A percentile compares a stretch with the other conserved stretches of the same genome.
Conservation (phyloP, 1,140 invertebrate genomes). For the Musca vetustissima region DNA sequence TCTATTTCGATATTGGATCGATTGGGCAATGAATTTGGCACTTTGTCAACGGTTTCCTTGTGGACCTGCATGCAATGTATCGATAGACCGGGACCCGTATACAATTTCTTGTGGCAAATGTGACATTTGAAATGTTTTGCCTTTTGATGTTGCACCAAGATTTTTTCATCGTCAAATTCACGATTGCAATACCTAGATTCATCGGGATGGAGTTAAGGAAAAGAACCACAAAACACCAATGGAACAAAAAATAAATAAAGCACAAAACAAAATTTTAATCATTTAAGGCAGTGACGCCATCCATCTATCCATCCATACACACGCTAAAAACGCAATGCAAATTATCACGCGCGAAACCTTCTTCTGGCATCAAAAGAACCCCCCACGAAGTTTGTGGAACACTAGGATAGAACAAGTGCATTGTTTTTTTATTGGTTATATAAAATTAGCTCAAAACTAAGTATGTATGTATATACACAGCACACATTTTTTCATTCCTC, state of each 20-base stretch:
- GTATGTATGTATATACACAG: too few relatives aligned
- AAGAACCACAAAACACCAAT: neutral
- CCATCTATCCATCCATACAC: too few relatives aligned
- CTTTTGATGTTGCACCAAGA: conserved; percentile 99
- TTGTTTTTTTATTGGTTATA: conserved; percentile 14
- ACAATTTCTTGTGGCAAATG: conserved; percentile 99
- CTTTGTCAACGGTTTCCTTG: conserved; percentile 99
- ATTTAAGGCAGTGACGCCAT: too few relatives aligned
- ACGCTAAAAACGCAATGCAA: neutral
- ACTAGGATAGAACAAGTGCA: neutral
- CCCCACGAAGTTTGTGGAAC: conserved; percentile 7
- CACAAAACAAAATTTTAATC: too few relatives aligned
- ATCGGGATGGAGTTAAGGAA: conserved; percentile 31
- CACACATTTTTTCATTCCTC: too few relatives aligned
- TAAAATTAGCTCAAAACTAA: neutral
- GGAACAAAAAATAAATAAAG: neutral
- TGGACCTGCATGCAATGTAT: conserved; percentile 99
- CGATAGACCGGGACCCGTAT: conserved; percentile 95
- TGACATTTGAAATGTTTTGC: conserved; percentile 99
- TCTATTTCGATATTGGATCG: conserved; percentile 99
- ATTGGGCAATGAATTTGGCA: conserved; percentile 97
- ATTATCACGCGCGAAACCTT: neutral
- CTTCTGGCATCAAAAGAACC: too few relatives aligned
- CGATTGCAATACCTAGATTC: conserved; percentile 94
- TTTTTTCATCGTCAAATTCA: conserved; percentile 99